Percentiles rank a stretch among this genome's conserved stretches.
Evolutionary conservation across 2,113 vertebrate species (phyloP).

Genomic region (Coregonus clupeaformis): DNA sequence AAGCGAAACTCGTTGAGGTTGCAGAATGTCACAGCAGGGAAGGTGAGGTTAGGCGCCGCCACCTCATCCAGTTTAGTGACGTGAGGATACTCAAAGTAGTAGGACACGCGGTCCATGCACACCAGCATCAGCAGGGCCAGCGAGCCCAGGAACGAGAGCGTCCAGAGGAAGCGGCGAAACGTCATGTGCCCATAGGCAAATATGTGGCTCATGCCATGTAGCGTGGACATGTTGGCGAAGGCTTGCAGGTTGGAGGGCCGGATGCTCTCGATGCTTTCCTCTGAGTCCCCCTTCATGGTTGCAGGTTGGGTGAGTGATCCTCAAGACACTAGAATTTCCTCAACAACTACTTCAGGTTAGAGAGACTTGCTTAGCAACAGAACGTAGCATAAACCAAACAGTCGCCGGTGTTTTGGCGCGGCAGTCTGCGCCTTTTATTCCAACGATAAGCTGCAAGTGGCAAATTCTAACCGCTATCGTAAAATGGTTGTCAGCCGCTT

Average conservation of each 20-base stretch:
- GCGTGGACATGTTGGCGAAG: slow-evolving; percentile 83
- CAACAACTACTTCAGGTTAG: slow-evolving; percentile 60
- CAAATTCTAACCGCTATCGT: slow-evolving; percentile 48
- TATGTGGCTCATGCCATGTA: slow-evolving; percentile 89
- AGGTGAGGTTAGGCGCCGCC: slow-evolving; percentile 82
- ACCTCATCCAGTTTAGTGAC: slow-evolving; percentile 82
- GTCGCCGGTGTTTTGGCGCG: slow-evolving; percentile 36
- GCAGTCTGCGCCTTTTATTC: slow-evolving; percentile 43
- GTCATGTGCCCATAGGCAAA: slow-evolving; percentile 84
- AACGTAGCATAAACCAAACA: slow-evolving; percentile 45
- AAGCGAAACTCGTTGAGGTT: slow-evolving; percentile 90
- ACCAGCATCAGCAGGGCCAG: slow-evolving; percentile 79
- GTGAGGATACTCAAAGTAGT: slow-evolving; percentile 83
- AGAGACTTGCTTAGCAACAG: slow-evolving; percentile 69
- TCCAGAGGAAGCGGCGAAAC: slow-evolving; percentile 82
- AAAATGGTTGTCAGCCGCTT: slow-evolving; percentile 56
- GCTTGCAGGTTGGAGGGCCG: slow-evolving; percentile 80
- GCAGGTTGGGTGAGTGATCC: slow-evolving; percentile 37
- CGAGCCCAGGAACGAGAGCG: slow-evolving; percentile 80
- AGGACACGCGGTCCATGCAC: slow-evolving; percentile 81
- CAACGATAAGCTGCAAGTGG: slow-evolving; percentile 44
- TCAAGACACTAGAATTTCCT: slow-evolving; percentile 39
- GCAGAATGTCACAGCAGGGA: slow-evolving; percentile 86
- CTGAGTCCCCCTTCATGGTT: slow-evolving; percentile 78
- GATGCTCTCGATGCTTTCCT: slow-evolving; percentile 78